Conservation (phyloP, 2,888 invertebrate genomes). For the Limnephilus lunatus region DNA sequence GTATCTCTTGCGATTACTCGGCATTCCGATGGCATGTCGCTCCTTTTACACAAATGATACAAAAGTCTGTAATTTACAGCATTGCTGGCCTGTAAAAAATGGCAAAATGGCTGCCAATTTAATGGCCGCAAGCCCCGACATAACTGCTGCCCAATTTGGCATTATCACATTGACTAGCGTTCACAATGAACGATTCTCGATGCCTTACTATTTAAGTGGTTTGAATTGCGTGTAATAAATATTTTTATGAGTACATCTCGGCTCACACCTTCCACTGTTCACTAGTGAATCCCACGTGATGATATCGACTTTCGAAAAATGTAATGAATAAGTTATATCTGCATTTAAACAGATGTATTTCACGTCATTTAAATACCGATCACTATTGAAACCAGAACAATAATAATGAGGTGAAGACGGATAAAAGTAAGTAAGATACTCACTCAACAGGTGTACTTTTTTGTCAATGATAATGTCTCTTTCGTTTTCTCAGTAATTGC, state of each 20-base stretch:
- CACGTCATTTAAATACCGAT: not conserved
- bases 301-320: not conserved
- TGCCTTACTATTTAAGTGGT: not conserved
- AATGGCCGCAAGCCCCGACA: slow-evolving; percentile 11
- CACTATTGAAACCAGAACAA: not conserved
- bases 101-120: slow-evolving; percentile 15
- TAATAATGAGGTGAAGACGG: not conserved
- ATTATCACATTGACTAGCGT: not conserved
- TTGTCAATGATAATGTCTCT: not conserved
- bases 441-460: not conserved
- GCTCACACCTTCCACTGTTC: not conserved
- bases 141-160: slow-evolving; percentile 10
- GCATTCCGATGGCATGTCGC: slow-evolving; percentile 4
- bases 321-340: not conserved
- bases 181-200: slow-evolving; percentile 7
- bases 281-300: not conserved
- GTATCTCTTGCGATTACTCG: not conserved
- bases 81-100: slow-evolving; percentile 6
- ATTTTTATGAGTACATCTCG: not conserved
- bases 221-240: not conserved
- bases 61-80: slow-evolving; percentile 23
- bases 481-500: not conserved
- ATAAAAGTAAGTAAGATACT: not conserved
- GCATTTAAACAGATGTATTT: not conserved
- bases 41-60: slow-evolving; percentile 5